These are phyloP conservation scores for Sebastes umbrosus DNA, from an alignment of 2,797 vertebrate species.

Conservation along the genomic window DNA sequence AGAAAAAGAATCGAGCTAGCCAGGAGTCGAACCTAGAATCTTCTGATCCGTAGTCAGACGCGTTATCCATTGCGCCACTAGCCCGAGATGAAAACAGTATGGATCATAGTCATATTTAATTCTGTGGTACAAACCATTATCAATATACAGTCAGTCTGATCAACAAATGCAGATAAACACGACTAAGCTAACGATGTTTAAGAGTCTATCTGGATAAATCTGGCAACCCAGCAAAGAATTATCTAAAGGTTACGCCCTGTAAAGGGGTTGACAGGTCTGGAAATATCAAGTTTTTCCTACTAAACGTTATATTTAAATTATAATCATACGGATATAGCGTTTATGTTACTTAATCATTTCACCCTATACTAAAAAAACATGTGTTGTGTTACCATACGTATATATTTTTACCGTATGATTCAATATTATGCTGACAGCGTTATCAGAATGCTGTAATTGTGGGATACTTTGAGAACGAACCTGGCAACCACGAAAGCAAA, in stretches of 20 bases:
- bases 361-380: neutral
- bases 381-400: neutral
- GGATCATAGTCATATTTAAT: too few relatives aligned
- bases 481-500: constrained; percentile 61
- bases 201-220: neutral
- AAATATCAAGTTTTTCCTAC: neutral
- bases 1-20: neutral
- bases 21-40: constrained; percentile 48
- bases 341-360: too few relatives aligned
- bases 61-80: constrained; percentile 57
- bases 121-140: too few relatives aligned
- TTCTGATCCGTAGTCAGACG: constrained; percentile 45
- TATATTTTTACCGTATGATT: too few relatives aligned
- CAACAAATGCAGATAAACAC: neutral
- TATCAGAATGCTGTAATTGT: neutral
- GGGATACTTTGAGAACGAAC: neutral
- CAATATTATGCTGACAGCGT: rapidly evolving
- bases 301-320: neutral
- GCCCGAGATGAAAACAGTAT: neutral
- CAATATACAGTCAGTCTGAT: neutral
- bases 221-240: too few relatives aligned
- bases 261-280: neutral
- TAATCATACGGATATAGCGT: neutral
- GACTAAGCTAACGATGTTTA: neutral
- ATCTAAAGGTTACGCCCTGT: too few relatives aligned